Conservation (phyloP, 2,888 invertebrate genomes). For the Epinotia brunnichana region DNA sequence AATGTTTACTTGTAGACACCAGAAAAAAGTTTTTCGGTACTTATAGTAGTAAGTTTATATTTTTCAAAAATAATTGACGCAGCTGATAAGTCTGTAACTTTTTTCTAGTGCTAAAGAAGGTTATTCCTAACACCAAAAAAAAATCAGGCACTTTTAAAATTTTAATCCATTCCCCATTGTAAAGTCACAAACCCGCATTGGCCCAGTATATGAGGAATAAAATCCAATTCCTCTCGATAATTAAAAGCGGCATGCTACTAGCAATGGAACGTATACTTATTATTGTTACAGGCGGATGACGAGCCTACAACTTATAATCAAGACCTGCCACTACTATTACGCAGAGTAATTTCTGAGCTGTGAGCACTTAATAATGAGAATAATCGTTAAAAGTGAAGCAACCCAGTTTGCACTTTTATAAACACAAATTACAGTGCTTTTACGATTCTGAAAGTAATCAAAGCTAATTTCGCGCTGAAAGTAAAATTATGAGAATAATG, state of each 20-base stretch:
- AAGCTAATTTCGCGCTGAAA: not conserved
- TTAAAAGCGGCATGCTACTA: too few species aligned
- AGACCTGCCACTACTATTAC: not conserved
- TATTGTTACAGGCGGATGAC: not conserved
- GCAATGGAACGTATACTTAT: not conserved
- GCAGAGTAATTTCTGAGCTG: not conserved
- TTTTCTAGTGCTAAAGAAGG: too few species aligned
- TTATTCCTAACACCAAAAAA: too few species aligned
- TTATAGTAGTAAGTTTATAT: too few species aligned
- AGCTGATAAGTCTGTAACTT: too few species aligned
- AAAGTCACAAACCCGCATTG: too few species aligned
- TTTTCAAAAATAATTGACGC: too few species aligned
- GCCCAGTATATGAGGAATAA: not conserved
- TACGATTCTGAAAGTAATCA: slow-evolving; percentile 1
- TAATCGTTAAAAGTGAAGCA: slow-evolving; percentile 1
- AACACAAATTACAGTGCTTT: not conserved
- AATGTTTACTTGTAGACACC: too few species aligned
- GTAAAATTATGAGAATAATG: not conserved
- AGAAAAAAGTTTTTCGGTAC: too few species aligned
- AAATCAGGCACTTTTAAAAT: too few species aligned
- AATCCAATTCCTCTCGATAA: not conserved
- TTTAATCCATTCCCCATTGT: too few species aligned
- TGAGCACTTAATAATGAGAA: slow-evolving; percentile 1
- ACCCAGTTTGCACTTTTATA: not conserved
- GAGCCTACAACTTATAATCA: not conserved